phyloP scores from a whole-genome alignment of 2,888 invertebrate species.

The Tineola bisselliella region DNA sequence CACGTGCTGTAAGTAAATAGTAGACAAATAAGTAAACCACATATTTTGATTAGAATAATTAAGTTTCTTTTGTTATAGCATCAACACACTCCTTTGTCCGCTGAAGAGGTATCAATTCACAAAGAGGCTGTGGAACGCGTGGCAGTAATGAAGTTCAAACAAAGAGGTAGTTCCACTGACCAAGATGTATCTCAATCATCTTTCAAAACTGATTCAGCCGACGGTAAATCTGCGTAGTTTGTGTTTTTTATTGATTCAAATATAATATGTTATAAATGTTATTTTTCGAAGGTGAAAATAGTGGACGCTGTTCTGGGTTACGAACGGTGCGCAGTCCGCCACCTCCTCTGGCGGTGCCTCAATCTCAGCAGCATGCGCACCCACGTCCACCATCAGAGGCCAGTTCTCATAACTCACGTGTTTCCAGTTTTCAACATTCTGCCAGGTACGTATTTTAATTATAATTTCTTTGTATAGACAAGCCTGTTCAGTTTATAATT shows the following conservation, averaged over 20 bases:
- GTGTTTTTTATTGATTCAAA: neutral
- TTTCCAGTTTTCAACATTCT: constrained; percentile 47
- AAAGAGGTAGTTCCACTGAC: constrained; percentile 31
- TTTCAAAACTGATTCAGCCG: constrained; percentile 35
- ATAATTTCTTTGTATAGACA: no score
- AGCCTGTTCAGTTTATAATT: no score
- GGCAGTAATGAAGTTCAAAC: constrained; percentile 40
- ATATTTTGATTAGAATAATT: no score
- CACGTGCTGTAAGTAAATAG: constrained; percentile 18
- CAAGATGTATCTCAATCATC: constrained; percentile 31
- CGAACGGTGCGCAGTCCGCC: neutral
- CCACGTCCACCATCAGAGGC: constrained; percentile 37
- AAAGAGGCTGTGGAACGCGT: constrained; percentile 44
- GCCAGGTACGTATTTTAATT: constrained; percentile 28
- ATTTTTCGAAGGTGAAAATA: neutral
- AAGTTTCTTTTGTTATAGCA: neutral
- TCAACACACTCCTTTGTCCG: constrained; percentile 19
- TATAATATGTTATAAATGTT: neutral
- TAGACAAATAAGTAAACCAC: no score
- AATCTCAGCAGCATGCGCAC: constrained; percentile 21
- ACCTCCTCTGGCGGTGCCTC: constrained; percentile 18
- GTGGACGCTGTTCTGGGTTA: neutral
- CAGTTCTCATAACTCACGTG: constrained; percentile 40
- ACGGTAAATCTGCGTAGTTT: constrained; percentile 25
- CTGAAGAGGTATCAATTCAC: constrained; percentile 37